Conservation (phyloP, 2,888 invertebrate genomes). For the Dorcus parallelipipedus region DNA sequence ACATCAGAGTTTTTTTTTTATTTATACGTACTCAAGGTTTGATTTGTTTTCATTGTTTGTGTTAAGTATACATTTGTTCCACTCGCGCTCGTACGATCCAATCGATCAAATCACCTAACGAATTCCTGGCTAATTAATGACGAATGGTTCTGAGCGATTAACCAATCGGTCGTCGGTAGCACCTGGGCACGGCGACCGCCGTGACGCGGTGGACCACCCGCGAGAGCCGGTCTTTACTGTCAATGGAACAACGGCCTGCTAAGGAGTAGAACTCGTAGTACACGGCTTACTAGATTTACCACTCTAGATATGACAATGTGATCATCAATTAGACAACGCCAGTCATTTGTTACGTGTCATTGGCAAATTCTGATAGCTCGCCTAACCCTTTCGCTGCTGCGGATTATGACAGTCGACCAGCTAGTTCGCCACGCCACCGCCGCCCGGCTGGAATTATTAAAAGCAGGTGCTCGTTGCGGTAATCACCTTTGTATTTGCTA, state of each 20-base stretch:
- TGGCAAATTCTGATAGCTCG: conserved; percentile 40
- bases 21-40: no score
- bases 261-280: conserved; percentile 14
- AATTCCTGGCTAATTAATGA: not conserved
- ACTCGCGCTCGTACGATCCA: no score
- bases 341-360: conserved; percentile 45
- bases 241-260: conserved; percentile 12
- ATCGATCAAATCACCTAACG: no score
- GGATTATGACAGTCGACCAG: conserved; percentile 17
- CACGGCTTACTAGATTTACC: conserved; percentile 37
- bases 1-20: no score
- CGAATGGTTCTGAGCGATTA: not conserved
- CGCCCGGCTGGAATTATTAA: no score
- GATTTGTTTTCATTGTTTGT: no score
- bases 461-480: no score
- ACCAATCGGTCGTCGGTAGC: not conserved
- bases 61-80: no score
- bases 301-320: conserved; percentile 45
- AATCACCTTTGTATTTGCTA: no score
- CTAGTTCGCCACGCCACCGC: not conserved
- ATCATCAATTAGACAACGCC: conserved; percentile 46
- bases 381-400: conserved; percentile 28
- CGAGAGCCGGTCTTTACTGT: conserved; percentile 7
- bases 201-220: conserved; percentile 11
- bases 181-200: not conserved